Base-by-base conservation (phyloP, 2,113 vertebrate genomes). In the Leucoraja erinaceus region DNA sequence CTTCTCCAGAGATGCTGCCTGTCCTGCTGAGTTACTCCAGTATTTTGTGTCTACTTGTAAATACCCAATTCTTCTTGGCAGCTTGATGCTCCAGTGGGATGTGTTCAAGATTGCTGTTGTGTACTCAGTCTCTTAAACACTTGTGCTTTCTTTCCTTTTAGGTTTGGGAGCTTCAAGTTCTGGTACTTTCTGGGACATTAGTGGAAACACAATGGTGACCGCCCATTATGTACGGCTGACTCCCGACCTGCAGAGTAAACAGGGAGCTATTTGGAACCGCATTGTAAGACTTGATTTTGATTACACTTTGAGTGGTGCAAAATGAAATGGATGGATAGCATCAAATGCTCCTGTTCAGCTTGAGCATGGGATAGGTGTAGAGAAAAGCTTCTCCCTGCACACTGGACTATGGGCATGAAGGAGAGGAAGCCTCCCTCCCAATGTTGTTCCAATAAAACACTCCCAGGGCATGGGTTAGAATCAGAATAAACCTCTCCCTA, bases 251-350 rank as follows among this genome's bases (percentile, higher is more conserved):
- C 98, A 99, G 94, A 99, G 98, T 96, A 96, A 97, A 93, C 98
- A 98, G 96, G 98, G 98, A 94, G 98, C 98, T 54, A 96, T 99
- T 14, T 99, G 98, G 98, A 98, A 98, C 95, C 97, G 98, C 25
- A 96, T 98, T 94, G 98, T 99, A 96, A 98, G 98, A 93, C 16
- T 31, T 88, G 4, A 31, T 88, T 31, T 59, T 59, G 25, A 84
- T 61, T 10, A 14, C 12, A 28, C n/a, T 18, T 88, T 63, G 28
- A 12, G 2, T 56, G 1, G 56, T 10, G 28, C 38, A n/a, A 18
- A 88, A 31, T 18, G 59, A 16, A 61, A 16, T 31, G 59, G 25
- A 3, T 63, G 70, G 70, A 72, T 72, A 20, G 25, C 66, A 54
- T 25, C 18, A 28, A 1, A n/a, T 92, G 31, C 22, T 4, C 54